Evolutionary conservation across 1,140 invertebrate species (phyloP).

Genomic region (Arctopsyche grandis): DNA sequence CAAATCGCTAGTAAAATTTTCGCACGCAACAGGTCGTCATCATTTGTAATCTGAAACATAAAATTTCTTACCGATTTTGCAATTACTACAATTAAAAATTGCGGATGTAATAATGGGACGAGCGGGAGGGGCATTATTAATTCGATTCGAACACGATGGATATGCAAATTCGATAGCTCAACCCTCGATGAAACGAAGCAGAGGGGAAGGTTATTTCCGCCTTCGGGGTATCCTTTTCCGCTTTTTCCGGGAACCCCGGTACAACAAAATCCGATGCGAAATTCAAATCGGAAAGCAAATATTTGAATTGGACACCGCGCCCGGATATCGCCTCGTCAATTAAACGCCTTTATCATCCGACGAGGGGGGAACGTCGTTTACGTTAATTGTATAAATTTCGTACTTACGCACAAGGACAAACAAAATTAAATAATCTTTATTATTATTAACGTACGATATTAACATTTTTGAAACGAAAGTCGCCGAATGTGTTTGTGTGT

Average conservation of each 20-base stretch:
- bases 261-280: neutral
- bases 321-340: neutral
- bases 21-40: too few species aligned
- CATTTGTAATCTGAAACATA: neutral
- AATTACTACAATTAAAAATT: neutral
- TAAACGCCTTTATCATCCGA: neutral
- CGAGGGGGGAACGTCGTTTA: too few species aligned
- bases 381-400: too few species aligned
- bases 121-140: neutral
- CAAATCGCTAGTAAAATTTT: too few species aligned
- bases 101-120: neutral
- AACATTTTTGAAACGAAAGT: too few species aligned
- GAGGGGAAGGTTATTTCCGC: neutral
- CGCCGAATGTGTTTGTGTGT: too few species aligned
- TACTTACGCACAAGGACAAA: too few species aligned
- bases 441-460: too few species aligned
- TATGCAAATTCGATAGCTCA: neutral
- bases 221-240: neutral
- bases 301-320: neutral
- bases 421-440: too few species aligned
- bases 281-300: conserved; percentile 16
- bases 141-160: neutral
- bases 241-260: neutral
- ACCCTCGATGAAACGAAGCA: neutral
- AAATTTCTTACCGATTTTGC: neutral